A percentile compares a stretch with the other conserved stretches of the same genome.
phyloP scores from a whole-genome alignment of 2,888 invertebrate species.

The Chirona hameri region DNA sequence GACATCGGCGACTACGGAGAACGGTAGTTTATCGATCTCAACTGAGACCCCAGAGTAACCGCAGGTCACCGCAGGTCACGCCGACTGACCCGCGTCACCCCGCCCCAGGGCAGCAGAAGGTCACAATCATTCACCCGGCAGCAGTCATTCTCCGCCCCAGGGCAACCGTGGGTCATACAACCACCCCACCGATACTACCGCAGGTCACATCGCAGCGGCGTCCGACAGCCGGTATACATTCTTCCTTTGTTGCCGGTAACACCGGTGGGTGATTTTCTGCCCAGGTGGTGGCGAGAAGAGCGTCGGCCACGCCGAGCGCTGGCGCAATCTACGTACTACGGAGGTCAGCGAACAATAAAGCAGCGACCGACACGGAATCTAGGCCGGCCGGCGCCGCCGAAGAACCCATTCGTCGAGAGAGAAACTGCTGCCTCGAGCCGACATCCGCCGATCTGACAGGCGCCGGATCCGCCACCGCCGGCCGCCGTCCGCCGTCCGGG shows the following conservation, averaged over 20 bases:
- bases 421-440: background rate
- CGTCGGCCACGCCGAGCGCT: background rate
- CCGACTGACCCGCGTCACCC: too few relatives aligned
- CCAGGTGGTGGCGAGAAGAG: background rate
- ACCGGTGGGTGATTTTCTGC: background rate
- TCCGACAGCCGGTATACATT: background rate
- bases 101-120: too few relatives aligned
- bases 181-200: too few relatives aligned
- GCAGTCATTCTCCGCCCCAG: too few relatives aligned
- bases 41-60: too few relatives aligned
- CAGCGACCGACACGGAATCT: background rate
- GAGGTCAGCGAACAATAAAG: background rate
- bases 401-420: background rate
- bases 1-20: too few relatives aligned
- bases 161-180: too few relatives aligned
- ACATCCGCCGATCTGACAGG: background rate
- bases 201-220: background rate
- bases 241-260: background rate
- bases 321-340: background rate
- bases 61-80: too few relatives aligned
- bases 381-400: background rate
- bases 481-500: background rate
- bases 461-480: background rate
- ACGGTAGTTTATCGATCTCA: too few relatives aligned
- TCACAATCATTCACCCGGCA: too few relatives aligned